These are phyloP conservation scores for Odobenus rosmarus DNA, from an alignment of 2,113 vertebrate species.

Conservation along the genomic window DNA sequence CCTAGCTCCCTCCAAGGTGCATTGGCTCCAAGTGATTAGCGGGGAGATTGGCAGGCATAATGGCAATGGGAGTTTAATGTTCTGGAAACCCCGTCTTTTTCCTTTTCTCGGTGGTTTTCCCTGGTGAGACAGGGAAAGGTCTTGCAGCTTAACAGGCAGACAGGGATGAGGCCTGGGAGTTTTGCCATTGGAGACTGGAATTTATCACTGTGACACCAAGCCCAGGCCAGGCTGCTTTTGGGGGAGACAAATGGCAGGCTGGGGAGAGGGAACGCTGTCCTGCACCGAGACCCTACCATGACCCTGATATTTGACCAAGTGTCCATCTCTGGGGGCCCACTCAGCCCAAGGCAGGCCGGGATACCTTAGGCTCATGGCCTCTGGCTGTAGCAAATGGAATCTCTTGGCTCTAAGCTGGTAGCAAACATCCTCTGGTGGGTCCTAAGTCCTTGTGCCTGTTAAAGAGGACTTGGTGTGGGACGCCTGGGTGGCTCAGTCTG, in stretches of 20 bases:
- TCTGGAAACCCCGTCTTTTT: slow-evolving; percentile 70
- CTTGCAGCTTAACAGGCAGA: slow-evolving; percentile 57
- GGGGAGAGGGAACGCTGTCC: neutral
- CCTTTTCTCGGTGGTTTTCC: slow-evolving; percentile 51
- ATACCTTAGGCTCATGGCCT: neutral
- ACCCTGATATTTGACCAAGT: neutral
- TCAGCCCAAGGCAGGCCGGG: neutral
- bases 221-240: neutral
- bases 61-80: slow-evolving; percentile 71
- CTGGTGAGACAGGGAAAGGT: slow-evolving; percentile 61
- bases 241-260: neutral
- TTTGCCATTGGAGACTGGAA: slow-evolving; percentile 43
- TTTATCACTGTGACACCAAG: slow-evolving; percentile 16
- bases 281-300: neutral
- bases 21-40: slow-evolving; percentile 56
- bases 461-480: neutral
- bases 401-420: neutral
- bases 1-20: neutral
- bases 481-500: no score
- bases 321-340: neutral
- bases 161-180: slow-evolving; percentile 12
- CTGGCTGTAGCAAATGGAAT: neutral
- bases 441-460: neutral
- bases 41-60: slow-evolving; percentile 57
- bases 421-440: neutral